These are phyloP conservation scores for Phrynocephalus vlangalii DNA, from an alignment of 2,797 vertebrate species.

Conservation along the genomic window DNA sequence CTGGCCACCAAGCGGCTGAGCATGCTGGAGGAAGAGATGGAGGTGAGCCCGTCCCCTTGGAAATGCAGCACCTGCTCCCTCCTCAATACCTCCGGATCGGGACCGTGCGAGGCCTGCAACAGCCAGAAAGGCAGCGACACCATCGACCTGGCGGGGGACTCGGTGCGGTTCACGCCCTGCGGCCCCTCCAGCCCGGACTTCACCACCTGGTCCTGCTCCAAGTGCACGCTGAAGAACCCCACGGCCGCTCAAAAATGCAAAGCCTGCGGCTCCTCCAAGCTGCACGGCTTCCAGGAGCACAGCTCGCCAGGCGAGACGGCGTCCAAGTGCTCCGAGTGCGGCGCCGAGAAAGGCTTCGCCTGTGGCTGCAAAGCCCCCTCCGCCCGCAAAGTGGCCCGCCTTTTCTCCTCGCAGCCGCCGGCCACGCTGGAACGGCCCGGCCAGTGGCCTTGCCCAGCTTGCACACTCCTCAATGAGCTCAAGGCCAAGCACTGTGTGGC, in stretches of 20 bases:
- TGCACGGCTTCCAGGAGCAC: slow-evolving; percentile 93
- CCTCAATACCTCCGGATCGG: slow-evolving; percentile 70
- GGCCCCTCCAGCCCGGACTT: slow-evolving; percentile 95
- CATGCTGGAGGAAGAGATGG: slow-evolving; percentile 88
- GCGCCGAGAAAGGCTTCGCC: slow-evolving; percentile 65
- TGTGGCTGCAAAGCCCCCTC: slow-evolving; percentile 68
- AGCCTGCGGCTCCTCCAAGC: slow-evolving; percentile 91
- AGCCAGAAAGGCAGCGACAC: slow-evolving; percentile 80
- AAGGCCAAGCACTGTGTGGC: slow-evolving; percentile 91
- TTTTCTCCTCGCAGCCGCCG: slow-evolving; percentile 72
- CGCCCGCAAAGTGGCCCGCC: slow-evolving; percentile 79
- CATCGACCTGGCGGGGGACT: slow-evolving; percentile 90
- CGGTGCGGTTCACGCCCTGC: slow-evolving; percentile 91
- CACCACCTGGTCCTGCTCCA: slow-evolving; percentile 94
- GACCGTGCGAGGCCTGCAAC: slow-evolving; percentile 83
- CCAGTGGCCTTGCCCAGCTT: slow-evolving; percentile 95
- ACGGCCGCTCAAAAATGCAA: slow-evolving; percentile 88
- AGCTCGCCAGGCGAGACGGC: slow-evolving; percentile 40
- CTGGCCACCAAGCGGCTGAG: slow-evolving; percentile 89
- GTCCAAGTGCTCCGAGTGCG: slow-evolving; percentile 80
- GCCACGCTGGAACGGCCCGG: slow-evolving; percentile 75
- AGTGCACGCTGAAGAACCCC: slow-evolving; percentile 94
- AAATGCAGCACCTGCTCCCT: slow-evolving; percentile 86
- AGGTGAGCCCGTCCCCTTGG: slow-evolving; percentile 75
- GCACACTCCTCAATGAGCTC: slow-evolving; percentile 90